Evolutionary conservation across 2,113 vertebrate genomes (phyloP), one percentile per base, ranked within the genome.

Genomic region (Bolborhynchus lineola): DNA sequence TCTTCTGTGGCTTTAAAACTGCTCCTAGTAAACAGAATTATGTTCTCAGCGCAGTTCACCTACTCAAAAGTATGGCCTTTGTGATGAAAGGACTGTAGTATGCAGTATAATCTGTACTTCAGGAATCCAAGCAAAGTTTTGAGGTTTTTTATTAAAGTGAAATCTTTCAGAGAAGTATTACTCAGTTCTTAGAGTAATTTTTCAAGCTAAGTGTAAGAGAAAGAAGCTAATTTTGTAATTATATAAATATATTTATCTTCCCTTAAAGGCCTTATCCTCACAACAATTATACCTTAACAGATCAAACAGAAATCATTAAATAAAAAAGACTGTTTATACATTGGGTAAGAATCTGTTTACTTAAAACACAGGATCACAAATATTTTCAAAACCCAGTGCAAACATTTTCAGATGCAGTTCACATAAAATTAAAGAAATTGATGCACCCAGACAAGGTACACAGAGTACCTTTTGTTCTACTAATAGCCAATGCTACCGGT

Each of bases 161-260:
- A 86, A 74, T 37, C 7, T 77, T 74, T 78, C 72, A 44, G 44
- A 70, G 39, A 46, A 80, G 41, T n/a, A 55, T 39, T 53, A 82
- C 8, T 77, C 28, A 53, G 23, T 28, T 88, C 31, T 52, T 91
- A 52, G 72, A 59, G 11, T 35, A 70, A 50, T 35, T 92, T 84
- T 93, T 63, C 50, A 70, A 69, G n/a, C 5, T 16, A 59, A 18
- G 13, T 76, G 31, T 35, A 79, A 71, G 10, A 35, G 28, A 95
- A 92, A 86, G 2, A 71, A 59, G 55, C 88, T 42, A 4, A 77
- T 81, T 93, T 78, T 93, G 42, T 75, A 95, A 70, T 50, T 8
- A 68, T 83, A 88, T 75, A 86, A 74, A 93, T 70, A 81, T 55
- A 93, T 71, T 93, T 67, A 90, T 75, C 77, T 81, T 92, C 35